Conservation (phyloP, 2,113 vertebrate species). For the Cottus gobio region DNA sequence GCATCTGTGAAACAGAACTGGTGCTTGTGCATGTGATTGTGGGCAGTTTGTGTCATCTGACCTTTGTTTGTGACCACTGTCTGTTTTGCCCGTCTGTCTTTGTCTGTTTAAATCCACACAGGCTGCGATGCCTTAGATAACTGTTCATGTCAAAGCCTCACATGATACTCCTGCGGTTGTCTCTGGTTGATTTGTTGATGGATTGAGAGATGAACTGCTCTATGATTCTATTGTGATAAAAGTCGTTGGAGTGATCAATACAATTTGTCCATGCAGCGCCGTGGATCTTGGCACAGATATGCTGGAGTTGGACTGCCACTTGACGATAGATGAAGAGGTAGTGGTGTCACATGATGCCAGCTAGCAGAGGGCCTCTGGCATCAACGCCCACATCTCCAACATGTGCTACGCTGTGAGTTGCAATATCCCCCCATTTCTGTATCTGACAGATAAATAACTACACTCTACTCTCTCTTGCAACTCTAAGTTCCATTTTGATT, state of each 20-base stretch:
- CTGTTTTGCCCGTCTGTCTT: neutral
- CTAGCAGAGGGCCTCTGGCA: slow-evolving; percentile 90
- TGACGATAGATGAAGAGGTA: slow-evolving; percentile 95
- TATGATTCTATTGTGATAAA: neutral
- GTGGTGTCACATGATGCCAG: slow-evolving; percentile 95
- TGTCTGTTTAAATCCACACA: neutral
- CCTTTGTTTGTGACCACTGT: slow-evolving; percentile 1
- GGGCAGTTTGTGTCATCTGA: slow-evolving; percentile 33
- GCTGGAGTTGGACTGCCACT: slow-evolving; percentile 97
- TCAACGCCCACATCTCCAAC: slow-evolving; percentile 88
- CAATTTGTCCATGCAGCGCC: slow-evolving; percentile 81
- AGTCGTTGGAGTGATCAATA: neutral
- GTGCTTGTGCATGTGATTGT: slow-evolving; percentile 25
- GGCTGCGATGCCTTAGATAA: neutral
- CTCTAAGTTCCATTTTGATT: neutral
- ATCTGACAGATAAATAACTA: neutral
- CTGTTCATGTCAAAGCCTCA: neutral
- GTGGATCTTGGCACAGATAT: slow-evolving; percentile 95
- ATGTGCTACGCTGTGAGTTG: slow-evolving; percentile 90
- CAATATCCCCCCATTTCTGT: neutral
- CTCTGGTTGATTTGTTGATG: neutral
- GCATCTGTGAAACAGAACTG: neutral
- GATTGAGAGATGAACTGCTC: neutral
- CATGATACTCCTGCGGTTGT: neutral
- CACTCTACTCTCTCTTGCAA: no score